Conservation (phyloP, 2,797 vertebrate species). For the Chloroceryle inda region DNA sequence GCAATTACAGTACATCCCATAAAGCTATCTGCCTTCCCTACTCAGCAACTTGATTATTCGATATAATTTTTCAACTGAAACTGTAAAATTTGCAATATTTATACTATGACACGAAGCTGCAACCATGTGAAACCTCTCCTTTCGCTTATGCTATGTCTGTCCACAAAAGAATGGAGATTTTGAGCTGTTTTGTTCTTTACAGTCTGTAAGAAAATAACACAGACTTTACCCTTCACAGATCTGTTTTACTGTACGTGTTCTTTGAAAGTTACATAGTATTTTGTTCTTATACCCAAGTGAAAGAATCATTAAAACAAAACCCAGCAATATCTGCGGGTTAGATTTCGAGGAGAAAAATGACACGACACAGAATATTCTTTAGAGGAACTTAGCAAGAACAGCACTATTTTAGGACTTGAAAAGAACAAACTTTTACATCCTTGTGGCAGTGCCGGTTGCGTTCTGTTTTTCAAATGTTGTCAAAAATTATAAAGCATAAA, state of each 20-base stretch:
- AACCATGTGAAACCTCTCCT: not conserved
- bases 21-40: conserved; percentile 43
- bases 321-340: not conserved
- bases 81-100: conserved; percentile 27
- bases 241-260: not conserved
- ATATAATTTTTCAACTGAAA: conserved; percentile 20
- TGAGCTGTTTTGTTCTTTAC: not conserved
- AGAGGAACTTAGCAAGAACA: conserved; percentile 16
- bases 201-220: not conserved
- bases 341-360: conserved; percentile 15
- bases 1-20: not conserved
- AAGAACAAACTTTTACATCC: conserved; percentile 70
- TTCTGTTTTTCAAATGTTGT: conserved; percentile 77
- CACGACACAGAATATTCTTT: conserved; percentile 34
- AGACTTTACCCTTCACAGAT: not conserved
- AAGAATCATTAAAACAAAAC: not conserved
- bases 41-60: conserved; percentile 10
- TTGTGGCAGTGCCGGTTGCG: conserved; percentile 63
- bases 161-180: not conserved
- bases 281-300: not conserved
- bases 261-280: not conserved
- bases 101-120: not conserved
- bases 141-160: not conserved
- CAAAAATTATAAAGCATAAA: conserved; percentile 84
- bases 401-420: conserved; percentile 22